Evolutionary conservation across 2,797 vertebrate species (phyloP), one percentile per base, ranked within the genome.

Genomic region (Malacoraja senta): DNA sequence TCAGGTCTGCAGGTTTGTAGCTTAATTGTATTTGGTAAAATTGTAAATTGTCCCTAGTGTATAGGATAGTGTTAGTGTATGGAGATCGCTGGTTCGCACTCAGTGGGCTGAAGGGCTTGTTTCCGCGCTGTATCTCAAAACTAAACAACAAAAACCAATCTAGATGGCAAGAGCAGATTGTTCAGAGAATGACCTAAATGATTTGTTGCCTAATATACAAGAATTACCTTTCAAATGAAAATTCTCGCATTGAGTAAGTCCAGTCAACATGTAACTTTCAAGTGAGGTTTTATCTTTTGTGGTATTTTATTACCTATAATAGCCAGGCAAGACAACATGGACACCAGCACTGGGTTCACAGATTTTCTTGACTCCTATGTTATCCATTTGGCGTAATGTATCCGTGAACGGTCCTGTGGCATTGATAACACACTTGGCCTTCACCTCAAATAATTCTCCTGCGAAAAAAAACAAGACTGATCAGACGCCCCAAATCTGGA

Each of bases 351-450:
- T 99, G 0, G 98, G 98, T 95, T 99, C 99, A 94, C 99, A 99
- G 96, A 99, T 99, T 94, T 98, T 97, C 0, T 93, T 0, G 0
- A 95, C 96, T 0, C 96, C 81, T 95, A 97, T 94, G 94, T 98
- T 96, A 95, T 99, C 99, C 99, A 99, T 99, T 96, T 98, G 98
- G 95, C 98, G 98, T 95, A 99, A 95, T 0, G 97, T 96, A 95
- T 99, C 99, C 1, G 98, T 99, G 96, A 99, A 99, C 3, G 98
- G 99, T 26, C 99, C 99, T 0, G 98, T 99, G 93, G 99, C 99
- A 80, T 99, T 99, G 97, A 99, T 98, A 95, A 99, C 98, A 94
- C 98, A 99, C 95, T 98, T 99, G 95, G 98, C 98, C 96, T 95
- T 97, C 94, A 99, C 97, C 78, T 99, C 97, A 94, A 99, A 99